These are phyloP conservation scores for Anabas testudineus DNA, from an alignment of 2,797 vertebrate species.

Conservation along the genomic window DNA sequence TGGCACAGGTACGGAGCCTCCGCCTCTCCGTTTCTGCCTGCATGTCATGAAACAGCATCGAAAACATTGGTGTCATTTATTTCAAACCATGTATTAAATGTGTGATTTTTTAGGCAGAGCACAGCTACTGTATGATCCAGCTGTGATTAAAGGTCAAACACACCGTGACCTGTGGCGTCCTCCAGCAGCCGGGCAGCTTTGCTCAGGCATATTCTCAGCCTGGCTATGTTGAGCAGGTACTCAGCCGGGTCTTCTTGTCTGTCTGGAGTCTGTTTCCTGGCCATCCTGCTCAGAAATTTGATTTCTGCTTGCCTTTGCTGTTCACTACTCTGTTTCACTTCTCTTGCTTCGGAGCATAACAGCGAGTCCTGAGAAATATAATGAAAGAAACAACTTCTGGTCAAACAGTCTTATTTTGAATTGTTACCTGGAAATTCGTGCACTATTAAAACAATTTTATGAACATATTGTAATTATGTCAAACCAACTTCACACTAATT, in stretches of 20 bases:
- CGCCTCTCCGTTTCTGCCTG: background rate
- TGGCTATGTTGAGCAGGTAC: conserved; percentile 78
- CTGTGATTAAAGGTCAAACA: background rate
- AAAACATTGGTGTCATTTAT: background rate
- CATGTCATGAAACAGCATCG: background rate
- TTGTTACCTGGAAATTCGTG: no score
- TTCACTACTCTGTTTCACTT: conserved; percentile 10
- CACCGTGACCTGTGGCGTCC: conserved; percentile 41
- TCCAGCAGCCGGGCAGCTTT: conserved; percentile 68
- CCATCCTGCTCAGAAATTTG: conserved; percentile 75
- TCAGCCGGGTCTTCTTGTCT: conserved; percentile 71
- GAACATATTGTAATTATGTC: no score
- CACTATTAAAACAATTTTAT: no score
- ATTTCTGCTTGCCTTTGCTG: conserved; percentile 38
- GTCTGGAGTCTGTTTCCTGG: conserved; percentile 67
- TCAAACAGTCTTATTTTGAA: background rate
- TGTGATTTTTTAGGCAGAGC: background rate
- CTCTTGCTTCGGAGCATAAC: conserved; percentile 50
- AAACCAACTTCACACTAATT: no score
- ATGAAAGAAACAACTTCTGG: background rate
- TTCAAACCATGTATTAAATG: background rate
- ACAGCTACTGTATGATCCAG: background rate
- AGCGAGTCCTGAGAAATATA: conserved; percentile 73
- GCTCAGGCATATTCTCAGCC: conserved; percentile 73
- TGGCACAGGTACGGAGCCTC: conserved; percentile 63